Evolutionary conservation across 2,113 vertebrate species (phyloP).

Genomic region (Diglossa brunneiventris): DNA sequence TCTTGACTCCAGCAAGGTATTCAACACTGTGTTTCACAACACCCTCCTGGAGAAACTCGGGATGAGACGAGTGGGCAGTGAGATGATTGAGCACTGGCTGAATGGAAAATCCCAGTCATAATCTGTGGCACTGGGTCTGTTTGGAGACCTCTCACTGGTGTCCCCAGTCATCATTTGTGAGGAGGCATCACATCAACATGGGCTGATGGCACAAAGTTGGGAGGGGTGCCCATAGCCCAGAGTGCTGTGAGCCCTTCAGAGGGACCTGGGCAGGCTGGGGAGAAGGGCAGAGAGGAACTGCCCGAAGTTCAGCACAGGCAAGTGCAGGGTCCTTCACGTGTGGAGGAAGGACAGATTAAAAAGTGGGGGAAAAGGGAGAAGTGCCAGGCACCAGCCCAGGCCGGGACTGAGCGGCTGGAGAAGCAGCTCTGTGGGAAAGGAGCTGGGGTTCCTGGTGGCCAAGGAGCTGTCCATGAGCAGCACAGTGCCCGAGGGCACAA

Average conservation of each 20-base stretch:
- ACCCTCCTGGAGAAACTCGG: background rate
- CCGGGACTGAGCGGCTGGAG: background rate
- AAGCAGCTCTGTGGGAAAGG: background rate
- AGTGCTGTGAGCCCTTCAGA: background rate
- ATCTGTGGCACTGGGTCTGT: background rate
- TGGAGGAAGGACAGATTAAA: background rate
- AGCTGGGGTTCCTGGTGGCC: background rate
- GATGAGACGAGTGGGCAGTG: background rate
- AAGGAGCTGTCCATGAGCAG: background rate
- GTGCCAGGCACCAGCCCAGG: background rate
- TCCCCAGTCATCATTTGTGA: background rate
- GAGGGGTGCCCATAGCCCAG: background rate
- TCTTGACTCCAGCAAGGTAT: background rate
- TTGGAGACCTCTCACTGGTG: background rate
- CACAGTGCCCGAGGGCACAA: background rate
- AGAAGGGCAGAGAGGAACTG: background rate
- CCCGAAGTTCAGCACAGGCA: background rate
- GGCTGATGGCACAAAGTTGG: background rate
- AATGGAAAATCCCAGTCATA: background rate
- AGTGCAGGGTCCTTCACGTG: background rate
- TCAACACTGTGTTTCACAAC: fast-evolving
- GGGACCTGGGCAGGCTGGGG: background rate
- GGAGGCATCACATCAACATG: no score
- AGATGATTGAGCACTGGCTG: background rate
- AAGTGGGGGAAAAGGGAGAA: no score